Base-by-base conservation (phyloP, 2,888 invertebrate genomes). In the Hoplodrina ambigua region DNA sequence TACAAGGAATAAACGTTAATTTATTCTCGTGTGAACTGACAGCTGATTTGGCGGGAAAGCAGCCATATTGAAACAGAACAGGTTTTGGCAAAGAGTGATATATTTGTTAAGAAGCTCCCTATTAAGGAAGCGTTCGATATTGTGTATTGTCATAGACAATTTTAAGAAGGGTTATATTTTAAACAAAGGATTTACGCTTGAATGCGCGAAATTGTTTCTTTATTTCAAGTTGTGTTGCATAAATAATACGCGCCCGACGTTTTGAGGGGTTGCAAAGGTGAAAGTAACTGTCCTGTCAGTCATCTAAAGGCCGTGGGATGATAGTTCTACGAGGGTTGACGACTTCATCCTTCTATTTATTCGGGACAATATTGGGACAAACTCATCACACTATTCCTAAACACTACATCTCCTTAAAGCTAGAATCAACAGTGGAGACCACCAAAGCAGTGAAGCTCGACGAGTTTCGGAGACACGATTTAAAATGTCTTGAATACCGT, bases 1-100 rank as follows among this genome's bases (percentile, higher is more conserved):
- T 75, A 56, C 44, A 44, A 25, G 61, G 62, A 67, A 20, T 30
- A 56, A 63, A 68, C 53, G 56, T 30, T 59, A 56, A 63, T 72
- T 63, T 72, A 72, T 83, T 84, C 82, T 66, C 82, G 75, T 72
- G 84, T 67, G 64, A 81, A 70, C 55, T 55, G 37, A 41, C 83
- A 80, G 83, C 85, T 80, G 85, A 75, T 85, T 85, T 78, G 83
- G 85, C 83, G 83, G 85, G 78, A 84, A 79, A 50, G 60, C 19
- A 57, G 83, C 83, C 82, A 84, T 84, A 13, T 82, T 80, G 70
- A 44, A 61, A 52, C 67, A 20, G 56, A 79, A 82, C 83, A n/a
- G 56, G 83, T 82, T 82, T 82, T 73, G 58, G 79, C 25, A n/a
- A 50, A 13, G 25, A 70, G 82, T 78, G 82, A 81, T 75, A 78